phyloP scores from a whole-genome alignment of 1,140 invertebrate species.

The Macrocentrus cingulum region DNA sequence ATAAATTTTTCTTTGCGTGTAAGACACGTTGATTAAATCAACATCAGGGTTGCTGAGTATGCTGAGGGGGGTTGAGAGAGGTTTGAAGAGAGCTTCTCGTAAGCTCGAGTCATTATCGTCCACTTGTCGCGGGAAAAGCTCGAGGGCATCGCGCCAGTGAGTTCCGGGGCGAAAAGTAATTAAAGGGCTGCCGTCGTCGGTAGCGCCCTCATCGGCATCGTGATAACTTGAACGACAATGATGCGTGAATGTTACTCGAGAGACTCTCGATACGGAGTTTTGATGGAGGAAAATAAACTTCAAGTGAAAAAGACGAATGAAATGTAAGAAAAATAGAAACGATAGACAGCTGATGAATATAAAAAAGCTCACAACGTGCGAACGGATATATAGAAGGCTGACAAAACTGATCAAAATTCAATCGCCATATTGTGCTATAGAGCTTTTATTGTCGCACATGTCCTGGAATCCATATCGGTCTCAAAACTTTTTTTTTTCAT shows the following conservation, averaged over 20 bases:
- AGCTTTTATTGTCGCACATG: neutral
- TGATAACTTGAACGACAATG: too few relatives aligned
- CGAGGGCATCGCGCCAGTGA: neutral
- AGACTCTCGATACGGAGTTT: too few relatives aligned
- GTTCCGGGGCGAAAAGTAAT: neutral
- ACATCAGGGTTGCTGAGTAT: neutral
- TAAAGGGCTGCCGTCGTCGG: neutral
- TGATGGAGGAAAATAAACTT: too few relatives aligned
- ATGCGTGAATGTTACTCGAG: too few relatives aligned
- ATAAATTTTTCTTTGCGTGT: too few relatives aligned
- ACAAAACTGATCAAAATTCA: slow-evolving; percentile 4
- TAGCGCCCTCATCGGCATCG: neutral
- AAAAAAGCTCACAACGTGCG: neutral
- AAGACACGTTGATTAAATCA: neutral
- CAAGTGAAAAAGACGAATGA: neutral
- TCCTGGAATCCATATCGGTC: neutral
- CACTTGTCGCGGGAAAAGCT: slow-evolving; percentile 3
- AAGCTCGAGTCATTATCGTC: neutral
- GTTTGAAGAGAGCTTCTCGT: neutral
- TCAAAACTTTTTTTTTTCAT: neutral
- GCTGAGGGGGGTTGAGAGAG: neutral
- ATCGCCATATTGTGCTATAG: neutral
- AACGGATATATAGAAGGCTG: neutral
- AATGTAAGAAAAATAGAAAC: neutral
- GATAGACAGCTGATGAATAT: neutral